Evolutionary conservation across 2,113 vertebrate species (phyloP).

Genomic region (Indicator indicator): DNA sequence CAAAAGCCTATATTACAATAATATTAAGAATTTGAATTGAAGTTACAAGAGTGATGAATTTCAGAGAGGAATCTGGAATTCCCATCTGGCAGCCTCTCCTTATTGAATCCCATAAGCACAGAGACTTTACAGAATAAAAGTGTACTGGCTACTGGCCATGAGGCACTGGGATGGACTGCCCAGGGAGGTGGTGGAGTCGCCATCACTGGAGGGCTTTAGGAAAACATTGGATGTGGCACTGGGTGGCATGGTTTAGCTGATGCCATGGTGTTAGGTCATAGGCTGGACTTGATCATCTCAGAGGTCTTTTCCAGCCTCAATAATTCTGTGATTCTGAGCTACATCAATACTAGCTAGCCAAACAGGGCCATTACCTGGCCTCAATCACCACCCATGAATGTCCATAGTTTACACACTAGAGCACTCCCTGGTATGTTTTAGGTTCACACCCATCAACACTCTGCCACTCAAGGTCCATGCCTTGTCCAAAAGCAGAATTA

Average conservation of each 20-base stretch:
- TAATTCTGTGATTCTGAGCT: background rate
- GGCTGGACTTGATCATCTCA: too few relatives aligned
- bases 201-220: too few relatives aligned
- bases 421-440: background rate
- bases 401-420: background rate
- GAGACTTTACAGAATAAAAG: background rate
- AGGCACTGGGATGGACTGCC: too few relatives aligned
- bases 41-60: background rate
- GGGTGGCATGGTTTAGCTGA: too few relatives aligned
- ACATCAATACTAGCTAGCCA: background rate
- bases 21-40: background rate
- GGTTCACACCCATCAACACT: background rate
- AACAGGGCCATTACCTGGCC: background rate
- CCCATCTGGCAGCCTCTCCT: background rate
- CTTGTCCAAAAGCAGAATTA: background rate
- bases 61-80: background rate
- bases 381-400: background rate
- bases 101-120: background rate
- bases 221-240: too few relatives aligned
- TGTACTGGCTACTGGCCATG: background rate
- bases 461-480: rapidly evolving
- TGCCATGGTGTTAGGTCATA: too few relatives aligned
- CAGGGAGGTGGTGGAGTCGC: too few relatives aligned
- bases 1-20: background rate
- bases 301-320: too few relatives aligned